Conservation (phyloP, 2,888 invertebrate species). For the Beris chalybata region DNA sequence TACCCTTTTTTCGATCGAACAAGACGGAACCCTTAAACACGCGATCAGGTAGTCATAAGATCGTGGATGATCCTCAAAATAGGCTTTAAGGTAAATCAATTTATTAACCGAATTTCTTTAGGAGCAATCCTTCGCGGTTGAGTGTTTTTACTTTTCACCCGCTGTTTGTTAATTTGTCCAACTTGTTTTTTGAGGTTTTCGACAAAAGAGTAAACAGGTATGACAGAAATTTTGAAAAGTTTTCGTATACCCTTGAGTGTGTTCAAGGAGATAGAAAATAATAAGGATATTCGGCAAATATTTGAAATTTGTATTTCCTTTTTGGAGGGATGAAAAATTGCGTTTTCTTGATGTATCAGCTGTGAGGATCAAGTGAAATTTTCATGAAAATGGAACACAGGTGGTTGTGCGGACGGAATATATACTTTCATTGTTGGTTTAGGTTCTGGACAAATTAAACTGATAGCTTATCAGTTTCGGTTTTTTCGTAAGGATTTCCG, state of each 20-base stretch:
- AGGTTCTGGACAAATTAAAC: not conserved
- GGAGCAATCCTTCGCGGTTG: constrained; percentile 6
- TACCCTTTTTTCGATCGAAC: constrained; percentile 15
- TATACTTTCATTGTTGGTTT: not conserved
- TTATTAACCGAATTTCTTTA: constrained; percentile 13
- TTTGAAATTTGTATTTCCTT: constrained; percentile 20
- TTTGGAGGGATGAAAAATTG: constrained; percentile 22
- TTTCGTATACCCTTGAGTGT: not conserved
- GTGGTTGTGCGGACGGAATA: not conserved
- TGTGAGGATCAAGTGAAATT: constrained; percentile 15
- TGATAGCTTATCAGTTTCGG: not conserved
- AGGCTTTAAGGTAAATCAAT: constrained; percentile 20
- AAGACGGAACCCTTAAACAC: not conserved
- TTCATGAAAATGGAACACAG: not conserved
- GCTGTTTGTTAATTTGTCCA: constrained; percentile 29
- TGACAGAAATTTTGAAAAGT: not conserved
- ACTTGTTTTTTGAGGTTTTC: constrained; percentile 22
- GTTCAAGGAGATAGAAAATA: not conserved
- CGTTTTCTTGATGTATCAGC: constrained; percentile 14
- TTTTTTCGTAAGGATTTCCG: no score
- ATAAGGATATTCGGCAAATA: constrained; percentile 24
- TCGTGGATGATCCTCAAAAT: constrained; percentile 20
- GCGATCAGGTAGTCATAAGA: constrained; percentile 12
- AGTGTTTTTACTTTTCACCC: constrained; percentile 16
- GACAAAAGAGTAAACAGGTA: constrained; percentile 21